Evolutionary conservation across 2,888 invertebrate species (phyloP).

Genomic region (Schizaphis graminum): DNA sequence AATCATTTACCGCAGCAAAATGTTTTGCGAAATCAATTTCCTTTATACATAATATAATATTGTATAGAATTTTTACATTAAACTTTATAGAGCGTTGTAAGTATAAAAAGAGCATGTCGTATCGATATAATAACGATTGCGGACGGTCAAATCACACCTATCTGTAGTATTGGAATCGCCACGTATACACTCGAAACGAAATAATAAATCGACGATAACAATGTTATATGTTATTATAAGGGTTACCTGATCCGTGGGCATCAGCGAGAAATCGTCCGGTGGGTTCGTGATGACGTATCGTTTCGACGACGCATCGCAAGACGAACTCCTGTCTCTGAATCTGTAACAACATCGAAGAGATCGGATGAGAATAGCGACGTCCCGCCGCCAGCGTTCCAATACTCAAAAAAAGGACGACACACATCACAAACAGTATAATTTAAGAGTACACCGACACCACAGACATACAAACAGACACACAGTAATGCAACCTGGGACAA

Average conservation of each 20-base stretch:
- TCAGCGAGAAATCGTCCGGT: slow-evolving; percentile 95
- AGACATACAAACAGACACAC: background rate
- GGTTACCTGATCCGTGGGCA: slow-evolving; percentile 96
- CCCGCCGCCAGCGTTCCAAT: background rate
- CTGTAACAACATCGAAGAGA: slow-evolving; percentile 70
- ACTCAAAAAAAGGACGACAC: background rate
- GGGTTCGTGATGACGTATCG: slow-evolving; percentile 99
- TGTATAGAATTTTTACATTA: background rate
- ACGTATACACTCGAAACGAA: background rate
- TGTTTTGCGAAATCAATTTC: background rate
- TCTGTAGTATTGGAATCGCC: background rate
- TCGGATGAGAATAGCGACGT: slow-evolving; percentile 54
- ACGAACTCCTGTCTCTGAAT: slow-evolving; percentile 92
- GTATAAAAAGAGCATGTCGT: background rate
- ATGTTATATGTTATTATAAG: background rate
- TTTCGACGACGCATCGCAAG: slow-evolving; percentile 96
- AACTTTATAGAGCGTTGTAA: background rate
- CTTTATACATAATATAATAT: background rate
- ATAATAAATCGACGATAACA: background rate
- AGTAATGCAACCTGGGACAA: background rate
- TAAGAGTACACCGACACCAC: background rate
- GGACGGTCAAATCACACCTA: background rate
- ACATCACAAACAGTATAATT: background rate
- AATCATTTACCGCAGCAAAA: background rate
- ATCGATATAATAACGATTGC: background rate